Base-by-base conservation (phyloP, 2,113 vertebrate species). In the Martes martes region DNA sequence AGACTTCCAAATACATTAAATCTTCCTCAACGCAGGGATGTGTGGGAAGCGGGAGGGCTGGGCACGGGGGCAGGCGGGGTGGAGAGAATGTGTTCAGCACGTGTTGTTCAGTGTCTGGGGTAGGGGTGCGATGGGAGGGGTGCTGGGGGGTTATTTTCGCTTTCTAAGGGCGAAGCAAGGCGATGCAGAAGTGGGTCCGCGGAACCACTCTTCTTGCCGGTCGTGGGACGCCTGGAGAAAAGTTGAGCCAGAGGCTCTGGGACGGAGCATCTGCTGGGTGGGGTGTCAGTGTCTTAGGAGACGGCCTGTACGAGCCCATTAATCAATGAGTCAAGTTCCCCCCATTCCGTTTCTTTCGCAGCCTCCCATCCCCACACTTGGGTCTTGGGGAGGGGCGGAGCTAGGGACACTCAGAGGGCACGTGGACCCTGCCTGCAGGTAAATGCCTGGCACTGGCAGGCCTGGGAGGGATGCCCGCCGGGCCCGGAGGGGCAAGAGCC, bases 1-100 rank as follows among this genome's bases (percentile, higher is more conserved):
- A 96, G 93, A 57, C 65, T 96, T 96, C 89, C 91, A 96, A 47
- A 86, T 52, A 47, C 0, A 18, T 61, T 94, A 94, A 96, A 83
- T 98, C 94, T 98, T 97, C 95, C 97, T 39, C 19, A 42, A 33
- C 0, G 6, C 8, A 47, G 36, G 36, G 31, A n/a, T 8, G 28
- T 83, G 73, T 21, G 26, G 42, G 11, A 63, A 42, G 69, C 0
- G 0, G 82, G 63, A 15, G 73, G n/a, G 81, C 0, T 61, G 93
- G 71, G 57, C 10, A 11, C 1, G 4, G 39, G 11, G 28, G 36
- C 63, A 14, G 67, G 28, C 4, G 8, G 0, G 33, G 18, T 3
- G 79, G 42, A 42, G 47, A 36, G 19, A 11, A 24, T 15, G 1
- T 6, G 11, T 33, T 28, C 39, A 1, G 31, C 28, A 0, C 13